Conservation (phyloP, 1,140 invertebrate species). For the Pygmarrhopalites habei region DNA sequence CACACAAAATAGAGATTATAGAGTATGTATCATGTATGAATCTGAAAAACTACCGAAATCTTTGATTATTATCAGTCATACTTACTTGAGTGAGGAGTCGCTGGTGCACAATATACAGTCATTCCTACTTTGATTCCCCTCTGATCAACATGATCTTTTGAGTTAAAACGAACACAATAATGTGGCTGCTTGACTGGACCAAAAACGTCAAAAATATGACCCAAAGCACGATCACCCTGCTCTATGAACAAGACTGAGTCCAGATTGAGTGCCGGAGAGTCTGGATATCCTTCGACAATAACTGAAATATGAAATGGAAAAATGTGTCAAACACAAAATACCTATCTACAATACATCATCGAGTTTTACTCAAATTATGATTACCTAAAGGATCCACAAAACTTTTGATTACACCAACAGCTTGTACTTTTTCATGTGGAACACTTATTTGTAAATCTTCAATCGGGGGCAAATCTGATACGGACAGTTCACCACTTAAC, state of each 20-base stretch:
- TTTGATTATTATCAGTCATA: slow-evolving; percentile 41
- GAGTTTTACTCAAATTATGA: too few relatives aligned
- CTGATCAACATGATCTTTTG: slow-evolving; percentile 59
- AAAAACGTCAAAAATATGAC: slow-evolving; percentile 83
- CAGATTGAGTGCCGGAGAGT: slow-evolving; percentile 67
- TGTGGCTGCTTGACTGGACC: slow-evolving; percentile 68
- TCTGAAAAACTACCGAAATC: too few relatives aligned
- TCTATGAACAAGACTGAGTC: slow-evolving; percentile 77
- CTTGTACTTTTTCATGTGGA: slow-evolving; percentile 62
- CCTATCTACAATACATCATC: too few relatives aligned
- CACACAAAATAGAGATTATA: background rate
- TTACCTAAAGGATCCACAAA: slow-evolving; percentile 65
- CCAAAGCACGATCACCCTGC: slow-evolving; percentile 60
- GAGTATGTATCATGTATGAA: background rate
- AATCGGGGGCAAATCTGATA: slow-evolving; percentile 71
- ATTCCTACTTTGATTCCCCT: slow-evolving; percentile 56
- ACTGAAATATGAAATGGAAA: slow-evolving; percentile 48
- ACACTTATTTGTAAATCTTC: slow-evolving; percentile 73
- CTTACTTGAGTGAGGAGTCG: slow-evolving; percentile 61
- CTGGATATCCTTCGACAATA: slow-evolving; percentile 58
- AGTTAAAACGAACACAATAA: slow-evolving; percentile 77
- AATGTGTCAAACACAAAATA: too few relatives aligned
- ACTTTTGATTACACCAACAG: slow-evolving; percentile 62
- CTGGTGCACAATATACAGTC: slow-evolving; percentile 71
- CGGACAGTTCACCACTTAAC: slow-evolving; percentile 40